Conservation (phyloP, 2,888 invertebrate genomes). For the Rhodophaea formosa region DNA sequence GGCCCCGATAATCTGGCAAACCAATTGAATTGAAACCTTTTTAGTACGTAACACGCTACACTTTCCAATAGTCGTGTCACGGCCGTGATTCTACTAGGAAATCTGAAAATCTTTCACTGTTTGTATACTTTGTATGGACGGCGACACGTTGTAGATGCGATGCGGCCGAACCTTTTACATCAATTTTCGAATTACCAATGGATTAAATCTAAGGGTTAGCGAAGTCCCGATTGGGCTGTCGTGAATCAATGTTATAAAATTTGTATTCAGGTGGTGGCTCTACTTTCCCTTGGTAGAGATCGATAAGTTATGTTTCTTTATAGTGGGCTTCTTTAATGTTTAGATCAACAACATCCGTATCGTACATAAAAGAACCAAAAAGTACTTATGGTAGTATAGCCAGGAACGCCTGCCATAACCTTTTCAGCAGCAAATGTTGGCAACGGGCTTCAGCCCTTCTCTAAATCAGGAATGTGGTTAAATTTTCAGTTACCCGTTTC, state of each 20-base stretch:
- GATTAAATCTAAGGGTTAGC: constrained; percentile 65
- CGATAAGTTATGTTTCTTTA: neutral
- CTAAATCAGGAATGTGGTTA: too few relatives aligned
- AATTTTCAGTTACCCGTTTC: too few relatives aligned
- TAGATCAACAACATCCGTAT: too few relatives aligned
- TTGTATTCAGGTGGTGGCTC: constrained; percentile 69
- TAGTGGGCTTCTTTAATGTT: neutral
- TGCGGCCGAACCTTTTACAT: constrained; percentile 70
- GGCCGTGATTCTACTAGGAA: constrained; percentile 65
- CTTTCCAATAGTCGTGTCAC: constrained; percentile 50
- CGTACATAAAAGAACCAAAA: too few relatives aligned
- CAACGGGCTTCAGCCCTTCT: too few relatives aligned
- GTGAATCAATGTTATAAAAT: constrained; percentile 76
- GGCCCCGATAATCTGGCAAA: constrained; percentile 65
- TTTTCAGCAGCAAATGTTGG: too few relatives aligned
- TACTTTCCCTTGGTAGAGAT: constrained; percentile 49
- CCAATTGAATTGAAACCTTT: constrained; percentile 72
- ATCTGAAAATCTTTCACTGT: constrained; percentile 60
- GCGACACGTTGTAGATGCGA: constrained; percentile 48
- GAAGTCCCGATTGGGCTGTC: constrained; percentile 69
- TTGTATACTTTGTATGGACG: constrained; percentile 67
- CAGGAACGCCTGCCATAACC: too few relatives aligned
- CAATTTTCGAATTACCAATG: constrained; percentile 80
- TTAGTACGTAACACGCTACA: constrained; percentile 59
- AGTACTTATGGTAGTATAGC: too few relatives aligned